Percentiles rank a stretch among this genome's conserved stretches.
phyloP scores from a whole-genome alignment of 2,888 invertebrate species.

The Caenorhabditis sinica region DNA sequence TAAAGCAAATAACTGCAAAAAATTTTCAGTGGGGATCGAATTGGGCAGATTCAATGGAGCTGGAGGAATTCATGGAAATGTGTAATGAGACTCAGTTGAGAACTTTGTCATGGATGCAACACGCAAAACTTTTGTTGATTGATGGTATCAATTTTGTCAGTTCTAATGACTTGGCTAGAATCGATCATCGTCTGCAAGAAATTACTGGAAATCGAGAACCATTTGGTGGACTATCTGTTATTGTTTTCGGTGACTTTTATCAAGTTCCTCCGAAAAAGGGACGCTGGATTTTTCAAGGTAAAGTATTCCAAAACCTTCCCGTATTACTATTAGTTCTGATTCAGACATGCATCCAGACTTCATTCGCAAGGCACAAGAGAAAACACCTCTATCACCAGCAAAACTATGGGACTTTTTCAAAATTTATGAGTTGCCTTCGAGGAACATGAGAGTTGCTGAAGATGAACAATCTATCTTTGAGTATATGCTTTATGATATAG shows the following conservation, averaged over 20 bases:
- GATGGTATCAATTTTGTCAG: not conserved
- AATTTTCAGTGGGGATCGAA: not conserved
- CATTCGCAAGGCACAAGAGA: not conserved
- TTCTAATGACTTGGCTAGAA: not conserved
- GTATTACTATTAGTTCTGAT: not conserved
- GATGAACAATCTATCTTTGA: not conserved
- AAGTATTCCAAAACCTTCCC: not conserved
- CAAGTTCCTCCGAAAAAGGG: not conserved
- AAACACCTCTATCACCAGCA: not conserved
- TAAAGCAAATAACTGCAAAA: not conserved
- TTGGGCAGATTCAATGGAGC: not conserved
- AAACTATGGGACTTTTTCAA: not conserved
- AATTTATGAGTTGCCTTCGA: not conserved
- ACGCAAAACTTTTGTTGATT: not conserved
- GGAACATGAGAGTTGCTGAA: not conserved
- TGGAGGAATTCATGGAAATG: not conserved
- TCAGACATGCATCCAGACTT: not conserved
- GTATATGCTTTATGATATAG: not conserved
- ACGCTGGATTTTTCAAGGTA: not conserved
- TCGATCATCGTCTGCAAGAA: not conserved
- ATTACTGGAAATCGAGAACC: not conserved
- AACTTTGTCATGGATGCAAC: not conserved
- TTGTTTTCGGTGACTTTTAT: conserved; percentile 5
- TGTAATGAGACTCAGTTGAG: not conserved
- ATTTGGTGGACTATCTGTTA: conserved; percentile 3